Evolutionary conservation across 2,888 invertebrate species (phyloP).

Genomic region (Epirrhoe alternata): DNA sequence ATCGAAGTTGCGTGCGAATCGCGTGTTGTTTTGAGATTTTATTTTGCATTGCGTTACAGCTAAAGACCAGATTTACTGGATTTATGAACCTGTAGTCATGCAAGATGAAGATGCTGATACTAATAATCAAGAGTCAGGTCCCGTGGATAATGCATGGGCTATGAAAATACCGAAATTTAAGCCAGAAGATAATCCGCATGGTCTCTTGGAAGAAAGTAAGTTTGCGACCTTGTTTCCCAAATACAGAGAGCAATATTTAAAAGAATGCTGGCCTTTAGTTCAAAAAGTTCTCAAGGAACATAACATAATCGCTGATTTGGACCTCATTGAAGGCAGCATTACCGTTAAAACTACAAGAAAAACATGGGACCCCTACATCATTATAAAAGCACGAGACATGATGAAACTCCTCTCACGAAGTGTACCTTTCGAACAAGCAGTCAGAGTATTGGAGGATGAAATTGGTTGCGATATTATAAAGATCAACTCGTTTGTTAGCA

Average conservation of each 20-base stretch:
- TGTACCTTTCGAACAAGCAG: constrained; percentile 98
- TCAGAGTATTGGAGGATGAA: constrained; percentile 94
- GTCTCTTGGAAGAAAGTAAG: constrained; percentile 95
- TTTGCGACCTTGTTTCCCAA: constrained; percentile 99
- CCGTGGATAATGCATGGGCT: constrained; percentile 94
- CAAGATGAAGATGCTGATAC: constrained; percentile 56
- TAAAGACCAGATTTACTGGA: too few species aligned
- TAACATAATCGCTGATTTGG: constrained; percentile 93
- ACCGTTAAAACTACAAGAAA: constrained; percentile 97
- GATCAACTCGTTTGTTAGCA: constrained; percentile 95
- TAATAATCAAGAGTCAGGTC: constrained; percentile 72
- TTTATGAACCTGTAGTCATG: constrained; percentile 46
- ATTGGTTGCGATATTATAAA: constrained; percentile 98
- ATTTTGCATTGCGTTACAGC: too few species aligned
- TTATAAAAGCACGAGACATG: constrained; percentile 98
- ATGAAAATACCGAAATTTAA: constrained; percentile 95
- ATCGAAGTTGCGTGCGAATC: too few species aligned
- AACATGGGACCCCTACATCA: constrained; percentile 99
- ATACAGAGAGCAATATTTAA: constrained; percentile 97
- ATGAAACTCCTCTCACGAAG: constrained; percentile 97
- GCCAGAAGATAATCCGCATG: constrained; percentile 94
- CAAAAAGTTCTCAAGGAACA: constrained; percentile 93
- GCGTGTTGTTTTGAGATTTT: too few species aligned
- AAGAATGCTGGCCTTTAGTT: constrained; percentile 97
- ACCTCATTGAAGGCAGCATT: constrained; percentile 97